phyloP scores from a whole-genome alignment of 2,113 vertebrate species.

The Mirounga angustirostris region DNA sequence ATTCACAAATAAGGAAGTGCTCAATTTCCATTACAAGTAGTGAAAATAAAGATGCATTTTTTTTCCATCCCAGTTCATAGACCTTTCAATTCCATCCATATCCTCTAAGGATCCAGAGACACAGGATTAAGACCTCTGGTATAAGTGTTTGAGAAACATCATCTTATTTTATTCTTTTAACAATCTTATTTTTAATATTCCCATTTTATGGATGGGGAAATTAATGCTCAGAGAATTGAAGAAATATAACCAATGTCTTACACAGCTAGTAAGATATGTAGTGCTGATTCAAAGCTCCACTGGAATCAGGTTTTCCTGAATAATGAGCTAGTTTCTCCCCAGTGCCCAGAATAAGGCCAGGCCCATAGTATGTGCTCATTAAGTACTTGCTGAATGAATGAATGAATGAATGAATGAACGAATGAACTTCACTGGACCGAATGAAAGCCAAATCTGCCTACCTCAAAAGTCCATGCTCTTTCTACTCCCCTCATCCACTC shows the following conservation, averaged over 20 bases:
- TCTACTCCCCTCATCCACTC: neutral
- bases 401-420: neutral
- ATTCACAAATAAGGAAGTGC: neutral
- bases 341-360: neutral
- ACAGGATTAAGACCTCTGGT: neutral
- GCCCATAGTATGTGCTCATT: neutral
- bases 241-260: neutral
- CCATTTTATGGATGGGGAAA: slow-evolving; percentile 20
- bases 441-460: neutral
- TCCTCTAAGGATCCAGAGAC: neutral
- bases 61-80: neutral
- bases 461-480: neutral
- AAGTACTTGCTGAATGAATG: neutral
- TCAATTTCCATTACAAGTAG: neutral
- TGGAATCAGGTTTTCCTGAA: neutral
- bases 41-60: neutral
- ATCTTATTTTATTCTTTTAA: slow-evolving; percentile 43
- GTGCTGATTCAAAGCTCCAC: neutral
- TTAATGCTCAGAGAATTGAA: neutral
- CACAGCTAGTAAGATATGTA: neutral
- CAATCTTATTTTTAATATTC: neutral
- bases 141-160: slow-evolving; percentile 6
- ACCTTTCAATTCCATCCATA: neutral
- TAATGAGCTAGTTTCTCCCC: neutral
- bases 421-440: neutral